phyloP scores from a whole-genome alignment of 2,113 vertebrate genomes.

The Cinclus mexicanus region DNA sequence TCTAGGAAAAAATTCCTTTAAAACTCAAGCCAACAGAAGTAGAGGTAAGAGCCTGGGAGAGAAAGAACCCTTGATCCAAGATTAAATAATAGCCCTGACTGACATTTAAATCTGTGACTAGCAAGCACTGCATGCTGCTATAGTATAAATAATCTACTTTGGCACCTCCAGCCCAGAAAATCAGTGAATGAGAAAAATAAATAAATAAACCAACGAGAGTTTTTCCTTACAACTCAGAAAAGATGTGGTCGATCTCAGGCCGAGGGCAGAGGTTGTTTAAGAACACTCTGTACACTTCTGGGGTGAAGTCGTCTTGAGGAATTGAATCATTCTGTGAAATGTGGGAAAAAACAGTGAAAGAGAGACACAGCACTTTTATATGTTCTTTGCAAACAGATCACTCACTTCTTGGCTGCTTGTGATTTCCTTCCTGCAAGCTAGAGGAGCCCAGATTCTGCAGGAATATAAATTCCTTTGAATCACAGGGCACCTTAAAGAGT shows the following conservation, averaged over 20 bases:
- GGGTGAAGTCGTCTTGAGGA: slow-evolving; percentile 92
- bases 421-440: background rate
- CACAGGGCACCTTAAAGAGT: background rate
- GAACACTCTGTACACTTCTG: slow-evolving; percentile 89
- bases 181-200: background rate
- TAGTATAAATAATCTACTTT: background rate
- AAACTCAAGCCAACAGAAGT: background rate
- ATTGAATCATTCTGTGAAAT: slow-evolving; percentile 88
- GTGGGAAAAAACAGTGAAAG: background rate
- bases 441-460: background rate
- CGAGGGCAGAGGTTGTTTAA: slow-evolving; percentile 92
- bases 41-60: background rate
- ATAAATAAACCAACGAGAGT: background rate
- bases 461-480: background rate
- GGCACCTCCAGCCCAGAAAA: background rate
- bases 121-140: background rate
- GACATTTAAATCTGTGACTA: background rate
- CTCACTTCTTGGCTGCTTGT: background rate
- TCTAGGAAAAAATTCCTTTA: background rate
- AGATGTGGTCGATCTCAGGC: slow-evolving; percentile 95
- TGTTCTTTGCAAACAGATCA: background rate
- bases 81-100: background rate
- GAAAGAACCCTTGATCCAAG: background rate
- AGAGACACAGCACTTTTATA: background rate
- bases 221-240: slow-evolving; percentile 90